phyloP scores from a whole-genome alignment of 2,113 vertebrate species.

The Syngnathus scovelli region DNA sequence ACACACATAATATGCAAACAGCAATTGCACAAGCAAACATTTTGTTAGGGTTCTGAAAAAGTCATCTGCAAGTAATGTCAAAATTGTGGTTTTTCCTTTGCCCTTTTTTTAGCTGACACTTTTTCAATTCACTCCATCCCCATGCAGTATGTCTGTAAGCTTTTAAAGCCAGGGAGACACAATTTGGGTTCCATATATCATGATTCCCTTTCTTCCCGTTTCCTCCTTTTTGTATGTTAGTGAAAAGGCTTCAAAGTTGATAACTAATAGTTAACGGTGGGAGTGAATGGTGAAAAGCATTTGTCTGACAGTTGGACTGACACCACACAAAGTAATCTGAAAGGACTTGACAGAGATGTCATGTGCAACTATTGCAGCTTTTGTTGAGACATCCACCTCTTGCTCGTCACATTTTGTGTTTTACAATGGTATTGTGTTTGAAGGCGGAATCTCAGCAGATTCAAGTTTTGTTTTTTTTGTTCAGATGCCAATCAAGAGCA shows the following conservation, averaged over 20 bases:
- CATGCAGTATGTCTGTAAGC: constrained; percentile 26
- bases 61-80: constrained; percentile 40
- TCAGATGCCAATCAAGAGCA: constrained; percentile 40
- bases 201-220: background rate
- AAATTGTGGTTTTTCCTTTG: constrained; percentile 42
- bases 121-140: constrained; percentile 30
- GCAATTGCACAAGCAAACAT: background rate
- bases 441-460: constrained; percentile 15
- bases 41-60: constrained; percentile 55
- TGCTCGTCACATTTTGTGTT: constrained; percentile 2
- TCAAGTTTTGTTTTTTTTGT: constrained; percentile 21
- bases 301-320: constrained; percentile 28
- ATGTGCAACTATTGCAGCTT: constrained; percentile 27
- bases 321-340: constrained; percentile 28
- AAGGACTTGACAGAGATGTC: constrained; percentile 14
- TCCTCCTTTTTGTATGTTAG: constrained; percentile 22
- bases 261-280: constrained; percentile 22
- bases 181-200: constrained; percentile 36
- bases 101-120: constrained; percentile 31
- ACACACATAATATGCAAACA: background rate
- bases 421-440: constrained; percentile 26
- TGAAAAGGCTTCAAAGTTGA: constrained; percentile 32
- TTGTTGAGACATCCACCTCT: constrained; percentile 17
- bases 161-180: constrained; percentile 32
- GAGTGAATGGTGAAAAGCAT: constrained; percentile 13